Evolutionary conservation across 2,113 vertebrate species (phyloP), one percentile per base, ranked within the genome.

Genomic region (Euleptes europaea): DNA sequence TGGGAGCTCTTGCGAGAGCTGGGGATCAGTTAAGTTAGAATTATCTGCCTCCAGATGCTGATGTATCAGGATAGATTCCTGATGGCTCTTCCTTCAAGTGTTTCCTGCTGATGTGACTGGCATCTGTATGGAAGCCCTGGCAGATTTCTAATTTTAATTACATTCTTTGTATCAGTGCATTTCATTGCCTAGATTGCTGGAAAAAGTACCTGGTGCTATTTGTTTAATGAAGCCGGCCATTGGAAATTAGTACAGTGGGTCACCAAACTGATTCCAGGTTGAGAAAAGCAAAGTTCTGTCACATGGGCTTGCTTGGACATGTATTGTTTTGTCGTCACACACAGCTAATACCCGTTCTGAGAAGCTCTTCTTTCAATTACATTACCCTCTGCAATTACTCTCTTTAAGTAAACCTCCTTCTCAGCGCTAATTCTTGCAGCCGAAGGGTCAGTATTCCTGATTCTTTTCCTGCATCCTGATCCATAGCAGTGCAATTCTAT

Each of bases 201-300:
- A 40, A 70, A 78, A 42, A 23, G 23, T 33, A 21, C 23, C 15
- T 75, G 54, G 8, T 14, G 9, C 33, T 19, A 80, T 31, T 15
- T 13, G 26, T 82, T 28, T 44, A 65, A 17, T 69, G 13, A 88
- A 76, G 90, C 90, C 86, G 51, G 83, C 77, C 85, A 67, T 80
- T 87, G 74, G 83, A 82, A 85, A 85, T 87, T 1, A 86, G 67
- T n/a, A 40, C 40, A 74, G 38, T 88, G 78, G 91, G 88, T 93
- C 90, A 94, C 86, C 26, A 44, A 40, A 42, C 86, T 88, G 84
- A 88, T 88, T 82, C 83, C 38, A 26, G 0, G 0, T 78, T 87
- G 75, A 82, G 31, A 70, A 82, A 83, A 76, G 71, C 19, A 47
- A 49, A 1, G 0, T 69, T 89, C 75, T 80, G 78, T 77, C 80